phyloP scores from a whole-genome alignment of 2,888 invertebrate genomes.

The Strigamia crassipes region DNA sequence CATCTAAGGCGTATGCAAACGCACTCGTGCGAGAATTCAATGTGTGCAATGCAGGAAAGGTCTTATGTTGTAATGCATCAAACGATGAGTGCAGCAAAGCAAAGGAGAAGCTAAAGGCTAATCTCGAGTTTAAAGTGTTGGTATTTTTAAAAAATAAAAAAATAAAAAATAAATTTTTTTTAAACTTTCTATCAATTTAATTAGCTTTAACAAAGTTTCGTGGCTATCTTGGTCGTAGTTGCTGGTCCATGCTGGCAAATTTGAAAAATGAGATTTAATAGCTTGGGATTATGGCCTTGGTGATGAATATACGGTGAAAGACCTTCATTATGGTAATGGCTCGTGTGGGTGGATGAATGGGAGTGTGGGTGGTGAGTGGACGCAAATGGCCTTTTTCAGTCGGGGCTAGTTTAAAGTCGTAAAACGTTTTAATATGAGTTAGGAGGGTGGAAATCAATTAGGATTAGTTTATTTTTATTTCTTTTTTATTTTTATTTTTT shows the following conservation, averaged over 20 bases:
- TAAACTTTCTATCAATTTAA: neutral
- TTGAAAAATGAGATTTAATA: constrained; percentile 33
- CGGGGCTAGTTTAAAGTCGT: constrained; percentile 1
- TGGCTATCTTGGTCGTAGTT: neutral
- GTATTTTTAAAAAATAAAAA: too few species aligned
- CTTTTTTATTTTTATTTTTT: neutral
- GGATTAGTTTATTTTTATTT: neutral
- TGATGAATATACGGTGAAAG: constrained; percentile 10
- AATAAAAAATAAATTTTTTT: too few species aligned
- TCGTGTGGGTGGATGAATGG: constrained; percentile 13
- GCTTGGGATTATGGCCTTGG: constrained; percentile 18
- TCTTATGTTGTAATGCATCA: constrained; percentile 27
- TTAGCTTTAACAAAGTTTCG: neutral
- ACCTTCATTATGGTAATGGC: constrained; percentile 11
- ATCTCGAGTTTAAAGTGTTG: neutral
- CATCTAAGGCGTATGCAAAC: neutral
- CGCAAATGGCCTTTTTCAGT: constrained; percentile 1
- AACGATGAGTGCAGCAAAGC: neutral
- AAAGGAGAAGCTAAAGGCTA: neutral
- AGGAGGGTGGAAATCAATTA: neutral
- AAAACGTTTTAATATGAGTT: neutral
- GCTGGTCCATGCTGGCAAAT: constrained; percentile 11
- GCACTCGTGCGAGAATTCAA: neutral
- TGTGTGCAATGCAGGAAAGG: neutral
- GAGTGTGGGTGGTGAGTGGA: neutral